These are phyloP conservation scores for Cantharis rufa DNA, from an alignment of 2,888 invertebrate genomes.

Conservation along the genomic window DNA sequence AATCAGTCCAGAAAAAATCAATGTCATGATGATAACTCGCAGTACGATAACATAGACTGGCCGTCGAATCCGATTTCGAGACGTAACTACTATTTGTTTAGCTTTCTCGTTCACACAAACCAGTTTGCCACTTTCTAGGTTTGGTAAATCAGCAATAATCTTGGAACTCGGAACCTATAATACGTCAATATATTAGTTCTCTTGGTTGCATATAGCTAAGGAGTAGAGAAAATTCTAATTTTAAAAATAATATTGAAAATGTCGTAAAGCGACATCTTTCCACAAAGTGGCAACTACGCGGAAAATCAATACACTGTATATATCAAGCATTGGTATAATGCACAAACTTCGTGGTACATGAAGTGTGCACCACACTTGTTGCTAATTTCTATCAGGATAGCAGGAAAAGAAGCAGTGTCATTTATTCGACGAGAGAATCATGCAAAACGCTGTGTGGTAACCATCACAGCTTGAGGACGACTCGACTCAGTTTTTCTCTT, in stretches of 20 bases:
- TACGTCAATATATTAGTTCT: slow-evolving; percentile 8
- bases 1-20: slow-evolving; percentile 50
- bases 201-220: slow-evolving; percentile 2
- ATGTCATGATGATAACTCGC: slow-evolving; percentile 49
- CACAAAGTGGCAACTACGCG: not conserved
- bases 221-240: not conserved
- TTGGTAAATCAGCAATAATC: slow-evolving; percentile 13
- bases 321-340: not conserved
- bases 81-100: slow-evolving; percentile 17
- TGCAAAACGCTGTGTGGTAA: no score
- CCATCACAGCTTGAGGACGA: no score
- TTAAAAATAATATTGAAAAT: not conserved
- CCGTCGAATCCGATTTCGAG: slow-evolving; percentile 34
- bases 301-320: not conserved
- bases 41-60: slow-evolving; percentile 50
- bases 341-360: not conserved
- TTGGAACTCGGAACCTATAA: slow-evolving; percentile 20
- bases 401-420: not conserved
- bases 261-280: not conserved
- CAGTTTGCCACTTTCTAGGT: slow-evolving; percentile 27
- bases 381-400: not conserved
- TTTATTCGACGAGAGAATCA: not conserved
- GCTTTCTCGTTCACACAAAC: slow-evolving; percentile 7
- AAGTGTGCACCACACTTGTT: not conserved
- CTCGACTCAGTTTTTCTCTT: no score